Evolutionary conservation across 2,888 invertebrate species (phyloP), one percentile per base, ranked within the genome.

Genomic region (Cephus rjabovi): DNA sequence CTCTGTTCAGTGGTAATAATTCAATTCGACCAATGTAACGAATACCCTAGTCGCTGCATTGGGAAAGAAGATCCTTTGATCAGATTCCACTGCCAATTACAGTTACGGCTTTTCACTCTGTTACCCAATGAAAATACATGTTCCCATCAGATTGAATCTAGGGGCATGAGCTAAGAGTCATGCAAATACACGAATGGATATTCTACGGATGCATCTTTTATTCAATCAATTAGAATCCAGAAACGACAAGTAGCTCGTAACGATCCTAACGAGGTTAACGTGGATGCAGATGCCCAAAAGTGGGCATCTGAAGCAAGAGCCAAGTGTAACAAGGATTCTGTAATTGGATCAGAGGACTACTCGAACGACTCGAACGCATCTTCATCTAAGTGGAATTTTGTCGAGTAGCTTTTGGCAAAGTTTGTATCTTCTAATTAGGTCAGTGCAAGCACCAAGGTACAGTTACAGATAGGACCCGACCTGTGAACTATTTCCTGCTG

Each of bases 401-500:
- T 56, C 56, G 56, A 56, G 56, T 56, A 56, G 40, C 40, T 56
- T 56, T 23, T 2, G 56, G 56, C 23, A 56, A 56, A 23, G 1
- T 56, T 56, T 9, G 6, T 23, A 0, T 40, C 37, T 73, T 71
- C 37, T 68, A 33, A 30, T 37, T 33, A 76, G 31, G 73, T 75
- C 69, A 69, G 78, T 77, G 74, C 76, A 15, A 79, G 33, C 75
- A 75, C 68, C 79, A 78, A 81, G 79, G 34, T 82, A 75, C 33
- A 76, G 79, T 69, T 79, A 80, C 69, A 77, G 77, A 6, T 37
- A 33, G 56, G 1, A 56, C 15, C 86, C 79, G 74, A 91, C 88
- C 95, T 94, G 84, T 95, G 94, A 86, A 95, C 95, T 68, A 96
- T 95, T 90, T 96, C 96, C 82, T 96, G 95, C 0, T 96, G 94